Percentiles rank a stretch among this genome's conserved stretches.
phyloP scores from a whole-genome alignment of 92 coral and sea anemone genomes.

The Muricea muricata region DNA sequence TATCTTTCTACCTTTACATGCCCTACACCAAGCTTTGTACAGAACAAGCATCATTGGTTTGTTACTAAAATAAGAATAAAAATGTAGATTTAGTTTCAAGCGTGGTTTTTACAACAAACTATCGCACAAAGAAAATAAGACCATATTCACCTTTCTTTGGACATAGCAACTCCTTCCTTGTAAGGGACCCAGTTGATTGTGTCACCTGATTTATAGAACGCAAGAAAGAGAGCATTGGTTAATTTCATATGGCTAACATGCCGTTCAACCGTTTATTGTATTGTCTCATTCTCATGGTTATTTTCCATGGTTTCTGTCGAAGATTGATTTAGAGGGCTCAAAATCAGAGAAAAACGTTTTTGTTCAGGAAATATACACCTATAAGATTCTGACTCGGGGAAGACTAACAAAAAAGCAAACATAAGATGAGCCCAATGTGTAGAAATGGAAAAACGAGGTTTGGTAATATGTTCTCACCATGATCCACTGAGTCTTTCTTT shows the following conservation, averaged over 20 bases:
- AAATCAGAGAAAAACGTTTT: too few relatives aligned
- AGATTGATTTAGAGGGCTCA: too few relatives aligned
- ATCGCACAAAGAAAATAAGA: too few relatives aligned
- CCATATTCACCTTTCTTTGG: constrained; percentile 83
- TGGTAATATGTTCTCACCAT: constrained; percentile 31
- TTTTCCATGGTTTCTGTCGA: too few relatives aligned
- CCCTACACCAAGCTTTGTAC: constrained; percentile 90
- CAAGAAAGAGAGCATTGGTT: neutral
- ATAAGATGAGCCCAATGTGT: too few relatives aligned
- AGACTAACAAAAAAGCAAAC: too few relatives aligned
- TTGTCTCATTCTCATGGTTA: too few relatives aligned
- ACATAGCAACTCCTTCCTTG: constrained; percentile 71
- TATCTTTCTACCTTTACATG: constrained; percentile 76
- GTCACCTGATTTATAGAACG: constrained; percentile 63
- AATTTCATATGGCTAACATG: neutral
- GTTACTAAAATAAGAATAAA: constrained; percentile 55
- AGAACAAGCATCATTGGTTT: constrained; percentile 84
- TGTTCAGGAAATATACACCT: too few relatives aligned
- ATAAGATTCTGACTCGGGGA: too few relatives aligned
- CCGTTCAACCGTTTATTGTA: too few relatives aligned
- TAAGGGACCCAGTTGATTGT: constrained; percentile 77
- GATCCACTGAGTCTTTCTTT: constrained; percentile 53
- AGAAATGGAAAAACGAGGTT: too few relatives aligned
- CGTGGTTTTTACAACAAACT: too few relatives aligned
- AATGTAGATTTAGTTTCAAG: neutral